These are phyloP conservation scores for Araneus ventricosus DNA, from an alignment of 1,140 invertebrate species.

Conservation along the genomic window DNA sequence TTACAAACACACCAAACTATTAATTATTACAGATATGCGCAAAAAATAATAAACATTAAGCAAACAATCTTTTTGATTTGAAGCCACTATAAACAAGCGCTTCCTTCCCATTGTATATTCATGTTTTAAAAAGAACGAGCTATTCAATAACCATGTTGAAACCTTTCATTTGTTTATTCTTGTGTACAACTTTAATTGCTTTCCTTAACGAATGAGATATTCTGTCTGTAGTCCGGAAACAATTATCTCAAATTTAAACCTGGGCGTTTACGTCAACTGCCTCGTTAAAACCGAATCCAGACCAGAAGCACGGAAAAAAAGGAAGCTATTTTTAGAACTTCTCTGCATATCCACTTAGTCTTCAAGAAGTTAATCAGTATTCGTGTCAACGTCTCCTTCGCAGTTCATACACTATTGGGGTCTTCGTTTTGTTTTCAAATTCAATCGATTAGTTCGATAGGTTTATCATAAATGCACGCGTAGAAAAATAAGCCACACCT, in stretches of 20 bases:
- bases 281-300: neutral
- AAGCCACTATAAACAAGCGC: neutral
- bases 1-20: neutral
- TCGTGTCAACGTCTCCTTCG: neutral
- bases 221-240: neutral
- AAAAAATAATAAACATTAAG: neutral
- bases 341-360: neutral
- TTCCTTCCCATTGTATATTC: neutral
- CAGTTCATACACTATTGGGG: neutral
- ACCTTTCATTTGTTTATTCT: neutral
- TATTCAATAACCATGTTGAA: neutral
- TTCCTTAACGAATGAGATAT: neutral
- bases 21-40: neutral
- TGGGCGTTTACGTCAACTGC: conserved; percentile 2
- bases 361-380: neutral
- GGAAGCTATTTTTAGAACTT: neutral
- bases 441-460: neutral
- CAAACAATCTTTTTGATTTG: neutral
- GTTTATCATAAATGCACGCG: neutral
- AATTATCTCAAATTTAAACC: conserved; percentile 1
- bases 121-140: neutral
- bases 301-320: neutral
- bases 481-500: neutral
- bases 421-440: neutral
- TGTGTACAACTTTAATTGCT: neutral